Percentiles rank a stretch among this genome's conserved stretches.
These are phyloP conservation scores for Drosophila lacertosa DNA, from an alignment of 1,140 invertebrate genomes.

Conservation along the genomic window DNA sequence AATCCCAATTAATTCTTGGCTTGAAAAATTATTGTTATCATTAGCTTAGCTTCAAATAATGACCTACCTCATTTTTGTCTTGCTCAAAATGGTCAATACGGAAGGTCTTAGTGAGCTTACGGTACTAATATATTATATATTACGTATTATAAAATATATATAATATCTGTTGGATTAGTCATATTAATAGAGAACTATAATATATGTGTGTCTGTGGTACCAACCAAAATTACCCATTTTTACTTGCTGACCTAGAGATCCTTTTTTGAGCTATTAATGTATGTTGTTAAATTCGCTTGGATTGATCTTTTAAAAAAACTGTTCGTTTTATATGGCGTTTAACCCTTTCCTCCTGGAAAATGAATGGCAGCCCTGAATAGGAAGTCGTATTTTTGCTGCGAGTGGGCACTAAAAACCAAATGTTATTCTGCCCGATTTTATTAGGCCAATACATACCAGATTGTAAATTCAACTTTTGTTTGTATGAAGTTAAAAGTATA, in stretches of 20 bases:
- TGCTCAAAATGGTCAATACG: conserved; percentile 16
- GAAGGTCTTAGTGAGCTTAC: conserved; percentile 22
- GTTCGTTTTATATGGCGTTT: background rate
- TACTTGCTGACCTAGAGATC: no score
- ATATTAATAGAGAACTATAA: background rate
- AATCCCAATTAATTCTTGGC: conserved; percentile 40
- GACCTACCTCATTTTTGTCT: conserved; percentile 29
- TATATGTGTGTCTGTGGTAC: no score
- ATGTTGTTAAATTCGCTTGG: no score
- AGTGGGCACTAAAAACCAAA: background rate
- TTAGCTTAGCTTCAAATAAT: background rate
- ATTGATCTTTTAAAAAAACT: no score
- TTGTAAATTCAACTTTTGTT: background rate
- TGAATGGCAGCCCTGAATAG: no score
- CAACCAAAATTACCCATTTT: no score
- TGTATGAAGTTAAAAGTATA: background rate
- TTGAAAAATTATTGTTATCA: conserved; percentile 9
- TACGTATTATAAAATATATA: no score
- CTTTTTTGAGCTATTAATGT: no score
- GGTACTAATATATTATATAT: no score
- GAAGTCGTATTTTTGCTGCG: no score
- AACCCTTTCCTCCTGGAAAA: background rate
- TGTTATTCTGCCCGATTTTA: background rate
- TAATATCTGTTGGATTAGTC: conserved; percentile 11
- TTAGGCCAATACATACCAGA: background rate